Conservation (phyloP, 2,888 invertebrate genomes). For the Fragum sueziense region DNA sequence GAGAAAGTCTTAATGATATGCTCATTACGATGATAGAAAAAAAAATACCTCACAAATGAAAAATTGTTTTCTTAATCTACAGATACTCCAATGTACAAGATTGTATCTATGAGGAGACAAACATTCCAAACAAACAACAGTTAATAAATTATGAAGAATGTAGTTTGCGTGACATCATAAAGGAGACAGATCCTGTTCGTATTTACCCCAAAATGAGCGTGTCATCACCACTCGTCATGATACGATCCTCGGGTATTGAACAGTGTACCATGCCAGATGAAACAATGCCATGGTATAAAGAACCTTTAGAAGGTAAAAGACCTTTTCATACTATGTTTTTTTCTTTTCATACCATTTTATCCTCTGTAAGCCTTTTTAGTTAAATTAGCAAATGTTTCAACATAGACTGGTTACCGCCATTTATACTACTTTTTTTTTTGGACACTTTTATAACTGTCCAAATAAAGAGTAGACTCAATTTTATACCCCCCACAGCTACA, state of each 20-base stretch:
- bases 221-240: slow-evolving; percentile 49
- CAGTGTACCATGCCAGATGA: slow-evolving; percentile 57
- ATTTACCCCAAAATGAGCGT: slow-evolving; percentile 51
- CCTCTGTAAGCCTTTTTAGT: too few species aligned
- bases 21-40: too few species aligned
- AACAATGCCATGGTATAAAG: slow-evolving; percentile 43
- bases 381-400: too few species aligned
- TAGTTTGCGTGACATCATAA: slow-evolving; percentile 49
- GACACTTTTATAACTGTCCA: too few species aligned
- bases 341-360: too few species aligned
- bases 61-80: background rate
- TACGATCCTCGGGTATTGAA: slow-evolving; percentile 43
- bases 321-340: too few species aligned
- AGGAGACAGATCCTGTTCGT: slow-evolving; percentile 37
- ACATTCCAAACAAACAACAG: slow-evolving; percentile 58
- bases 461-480: too few species aligned
- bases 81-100: slow-evolving; percentile 57
- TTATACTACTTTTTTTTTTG: too few species aligned
- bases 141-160: slow-evolving; percentile 58
- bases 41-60: too few species aligned
- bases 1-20: too few species aligned
- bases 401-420: too few species aligned
- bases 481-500: too few species aligned
- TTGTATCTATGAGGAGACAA: slow-evolving; percentile 46
- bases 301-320: background rate